Percentiles rank a stretch among this genome's conserved stretches.
Conservation (phyloP, 2,113 vertebrate genomes). For the Poecilia latipinna region DNA sequence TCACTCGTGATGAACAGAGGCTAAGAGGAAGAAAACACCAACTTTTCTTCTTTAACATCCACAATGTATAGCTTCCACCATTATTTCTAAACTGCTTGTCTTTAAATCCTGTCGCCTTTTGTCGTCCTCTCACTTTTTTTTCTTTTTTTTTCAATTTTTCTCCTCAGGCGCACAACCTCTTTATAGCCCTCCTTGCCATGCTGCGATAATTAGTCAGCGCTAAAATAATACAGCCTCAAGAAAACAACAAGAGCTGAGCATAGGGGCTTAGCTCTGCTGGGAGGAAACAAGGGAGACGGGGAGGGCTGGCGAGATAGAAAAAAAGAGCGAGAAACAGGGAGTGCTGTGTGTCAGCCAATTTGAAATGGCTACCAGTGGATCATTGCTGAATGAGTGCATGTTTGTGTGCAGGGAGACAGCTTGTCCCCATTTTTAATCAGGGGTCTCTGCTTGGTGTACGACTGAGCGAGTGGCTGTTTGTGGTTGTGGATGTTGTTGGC, state of each 20-base stretch:
- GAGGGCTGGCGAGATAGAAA: neutral
- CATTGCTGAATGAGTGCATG: constrained; percentile 29
- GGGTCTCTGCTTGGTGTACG: neutral
- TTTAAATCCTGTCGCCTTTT: constrained; percentile 40
- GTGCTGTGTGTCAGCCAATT: constrained; percentile 59
- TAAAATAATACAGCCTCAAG: constrained; percentile 74
- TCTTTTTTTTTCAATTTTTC: neutral
- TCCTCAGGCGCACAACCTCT: constrained; percentile 49
- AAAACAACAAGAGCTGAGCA: constrained; percentile 67
- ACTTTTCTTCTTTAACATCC: constrained; percentile 23
- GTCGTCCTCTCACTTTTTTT: constrained; percentile 19
- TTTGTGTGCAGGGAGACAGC: neutral
- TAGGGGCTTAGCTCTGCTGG: constrained; percentile 62
- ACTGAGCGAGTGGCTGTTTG: constrained; percentile 3
- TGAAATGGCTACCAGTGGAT: constrained; percentile 61
- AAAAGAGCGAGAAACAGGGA: neutral
- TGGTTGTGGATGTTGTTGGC: constrained; percentile 17
- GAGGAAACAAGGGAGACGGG: constrained; percentile 16
- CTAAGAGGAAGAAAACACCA: neutral
- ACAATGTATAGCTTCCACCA: constrained; percentile 7
- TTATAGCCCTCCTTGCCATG: constrained; percentile 64
- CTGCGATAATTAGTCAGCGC: constrained; percentile 75
- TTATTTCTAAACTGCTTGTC: constrained; percentile 1
- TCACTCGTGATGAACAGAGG: constrained; percentile 32
- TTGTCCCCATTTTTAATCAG: constrained; percentile 26